These are phyloP conservation scores for Deroplatys truncata DNA, from an alignment of 2,888 invertebrate species.

Conservation along the genomic window DNA sequence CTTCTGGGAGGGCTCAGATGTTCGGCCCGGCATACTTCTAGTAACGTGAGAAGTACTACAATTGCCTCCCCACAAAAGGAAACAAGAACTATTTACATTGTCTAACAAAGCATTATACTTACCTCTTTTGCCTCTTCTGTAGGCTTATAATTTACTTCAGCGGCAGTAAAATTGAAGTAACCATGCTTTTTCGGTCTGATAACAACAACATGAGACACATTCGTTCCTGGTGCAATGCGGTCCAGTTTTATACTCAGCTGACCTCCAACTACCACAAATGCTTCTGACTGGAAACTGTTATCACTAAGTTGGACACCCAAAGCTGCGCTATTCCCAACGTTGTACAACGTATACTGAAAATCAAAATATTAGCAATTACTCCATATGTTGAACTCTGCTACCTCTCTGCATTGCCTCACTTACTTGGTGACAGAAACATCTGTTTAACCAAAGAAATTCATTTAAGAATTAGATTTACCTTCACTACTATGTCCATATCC, in stretches of 20 bases:
- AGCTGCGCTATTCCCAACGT: conserved; percentile 89
- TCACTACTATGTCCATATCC: conserved; percentile 91
- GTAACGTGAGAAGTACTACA: too few relatives aligned
- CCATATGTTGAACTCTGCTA: too few relatives aligned
- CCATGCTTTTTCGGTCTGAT: conserved; percentile 86
- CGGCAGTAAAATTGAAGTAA: conserved; percentile 95
- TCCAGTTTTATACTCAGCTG: conserved; percentile 78
- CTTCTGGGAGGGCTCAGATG: too few relatives aligned
- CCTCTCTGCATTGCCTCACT: too few relatives aligned
- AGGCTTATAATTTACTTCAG: conserved; percentile 83
- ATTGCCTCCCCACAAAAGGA: too few relatives aligned
- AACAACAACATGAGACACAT: conserved; percentile 90
- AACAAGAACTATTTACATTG: too few relatives aligned
- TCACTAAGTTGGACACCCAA: conserved; percentile 85
- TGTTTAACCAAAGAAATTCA: background rate
- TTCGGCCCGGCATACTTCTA: too few relatives aligned
- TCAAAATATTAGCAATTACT: background rate
- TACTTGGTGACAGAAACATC: too few relatives aligned
- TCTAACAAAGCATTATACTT: conserved; percentile 33
- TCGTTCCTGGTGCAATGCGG: conserved; percentile 86
- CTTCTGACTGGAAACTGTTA: conserved; percentile 86
- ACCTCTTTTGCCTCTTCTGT: conserved; percentile 77
- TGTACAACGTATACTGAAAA: conserved; percentile 77
- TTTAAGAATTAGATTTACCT: conserved; percentile 43
- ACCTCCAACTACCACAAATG: conserved; percentile 87